Base-by-base conservation (phyloP, 2,888 invertebrate species). In the Drosophila colorata region DNA sequence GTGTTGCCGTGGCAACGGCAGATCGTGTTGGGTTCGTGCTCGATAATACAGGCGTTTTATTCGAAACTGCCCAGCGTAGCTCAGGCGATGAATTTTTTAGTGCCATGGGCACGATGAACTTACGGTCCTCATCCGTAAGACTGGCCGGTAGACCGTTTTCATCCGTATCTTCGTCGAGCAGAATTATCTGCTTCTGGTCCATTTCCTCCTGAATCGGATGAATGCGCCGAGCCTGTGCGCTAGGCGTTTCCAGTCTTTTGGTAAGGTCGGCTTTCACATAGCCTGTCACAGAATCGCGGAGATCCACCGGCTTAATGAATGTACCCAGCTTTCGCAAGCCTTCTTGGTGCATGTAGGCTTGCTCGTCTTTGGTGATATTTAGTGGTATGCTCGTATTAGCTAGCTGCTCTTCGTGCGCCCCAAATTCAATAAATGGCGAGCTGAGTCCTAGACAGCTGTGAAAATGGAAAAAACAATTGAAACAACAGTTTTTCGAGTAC, bases 81-180 rank as follows among this genome's bases (percentile, higher is more conserved):
- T 91, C 91, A 0, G 90, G 90, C 11, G 91, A 88, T 8, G 91
- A 88, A 70, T 92, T 92, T 59, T 92, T 92, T 28, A 92, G 65
- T 6, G 92, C 92, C 91, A 92, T 91, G 2, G 92, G 92, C 44
- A 92, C 91, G 59, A 92, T 92, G 53, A 92, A 92, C 69, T 92
- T 92, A 14, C 91, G 90, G 74, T 92, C 92, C 69, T 91, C 91
- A 16, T 91, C 91, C 9, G 91, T 91, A 25, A 91, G 70, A 70
- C 91, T 91, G 38, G 92, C 90, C 0, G 91, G 91, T 20, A 91
- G 66, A 40, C 92, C 92, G 55, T 91, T 91, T 48, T 91, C 91
- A 66, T 92, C 91, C 18, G 91, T 91, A 57, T 92, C 92, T 47
- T 92, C 92, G 46, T 92, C 92, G 6, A 92, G 87, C 31, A 92